These are phyloP conservation scores for Muntiacus reevesi DNA, from an alignment of 2,113 vertebrate species.

Conservation along the genomic window DNA sequence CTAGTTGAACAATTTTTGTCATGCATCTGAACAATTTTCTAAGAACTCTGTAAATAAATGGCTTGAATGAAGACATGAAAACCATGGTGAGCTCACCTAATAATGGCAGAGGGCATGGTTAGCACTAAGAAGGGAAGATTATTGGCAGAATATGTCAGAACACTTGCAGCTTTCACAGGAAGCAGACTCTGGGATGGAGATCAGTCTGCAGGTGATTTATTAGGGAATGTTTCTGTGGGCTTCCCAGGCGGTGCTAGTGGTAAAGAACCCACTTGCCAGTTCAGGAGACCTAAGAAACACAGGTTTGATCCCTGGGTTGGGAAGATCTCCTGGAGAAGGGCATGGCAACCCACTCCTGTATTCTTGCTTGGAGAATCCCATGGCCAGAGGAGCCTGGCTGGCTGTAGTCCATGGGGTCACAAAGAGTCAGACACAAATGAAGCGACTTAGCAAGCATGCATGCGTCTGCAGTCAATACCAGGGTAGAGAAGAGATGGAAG, in stretches of 20 bases:
- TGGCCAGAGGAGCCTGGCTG: not conserved
- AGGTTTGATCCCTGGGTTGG: not conserved
- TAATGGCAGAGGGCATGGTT: not conserved
- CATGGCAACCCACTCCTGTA: not conserved
- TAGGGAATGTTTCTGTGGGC: not conserved
- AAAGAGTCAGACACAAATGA: not conserved
- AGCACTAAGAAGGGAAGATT: not conserved
- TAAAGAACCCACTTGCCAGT: not conserved
- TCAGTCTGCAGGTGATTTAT: not conserved
- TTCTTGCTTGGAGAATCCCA: not conserved
- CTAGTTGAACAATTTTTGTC: not conserved
- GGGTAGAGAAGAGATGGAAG: accelerated
- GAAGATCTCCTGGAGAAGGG: not conserved
- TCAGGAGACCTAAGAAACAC: not conserved
- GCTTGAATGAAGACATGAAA: not conserved
- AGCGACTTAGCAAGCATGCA: not conserved
- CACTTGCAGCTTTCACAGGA: not conserved
- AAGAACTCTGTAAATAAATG: not conserved
- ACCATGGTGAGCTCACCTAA: not conserved
- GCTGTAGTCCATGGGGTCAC: not conserved
- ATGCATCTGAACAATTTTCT: not conserved
- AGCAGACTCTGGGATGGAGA: not conserved
- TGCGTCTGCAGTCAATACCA: not conserved
- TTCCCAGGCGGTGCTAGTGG: not conserved
- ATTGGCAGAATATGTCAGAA: not conserved